Base-by-base conservation (phyloP, 2,888 invertebrate species). In the Microdon myrmicae region DNA sequence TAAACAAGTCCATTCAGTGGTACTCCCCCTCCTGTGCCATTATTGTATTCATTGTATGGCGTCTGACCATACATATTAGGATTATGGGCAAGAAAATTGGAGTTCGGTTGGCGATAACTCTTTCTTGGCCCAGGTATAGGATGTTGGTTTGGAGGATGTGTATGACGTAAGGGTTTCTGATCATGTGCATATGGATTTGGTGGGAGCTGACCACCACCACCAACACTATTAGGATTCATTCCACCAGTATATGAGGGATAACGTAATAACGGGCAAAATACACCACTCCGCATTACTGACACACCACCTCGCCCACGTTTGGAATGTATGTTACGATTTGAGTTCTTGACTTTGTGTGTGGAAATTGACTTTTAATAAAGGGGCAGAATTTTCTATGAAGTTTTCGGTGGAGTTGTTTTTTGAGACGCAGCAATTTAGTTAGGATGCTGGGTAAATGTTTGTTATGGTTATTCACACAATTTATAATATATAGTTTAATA, bases 131-230 rank as follows among this genome's bases (percentile, higher is more conserved):
- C 71, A 14, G 74, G 71, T 4, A 29, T 20, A 4, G 26, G 7
- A 26, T 28, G 28, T 7, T 75, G 71, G 60, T 53, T 68, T n/a
- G 55, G 56, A 19, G 64, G 51, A 45, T 51, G 69, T 16, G 74
- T 72, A 55, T 73, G 75, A 2, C 73, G 72, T 3, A 70, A 71
- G 6, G 22, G 22, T 22, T 22, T 22, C 22, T 22, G 22, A 6
- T 22, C 6, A 5, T 5, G 8, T 22, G 22, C 8, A 22, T 22
- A 22, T 5, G 22, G 22, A 22, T 22, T 22, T 8, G 22, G 22
- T 60, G 72, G 68, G 58, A 73, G 75, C 70, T 72, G 75, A 70
- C 75, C 77, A n/a, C n/a, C n/a, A n/a, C n/a, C n/a, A n/a, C n/a
- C n/a, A n/a, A n/a, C n/a, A n/a, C n/a, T n/a, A n/a, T n/a, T n/a